phyloP scores from a whole-genome alignment of 2,888 invertebrate genomes.

The Lasius fuliginosus region DNA sequence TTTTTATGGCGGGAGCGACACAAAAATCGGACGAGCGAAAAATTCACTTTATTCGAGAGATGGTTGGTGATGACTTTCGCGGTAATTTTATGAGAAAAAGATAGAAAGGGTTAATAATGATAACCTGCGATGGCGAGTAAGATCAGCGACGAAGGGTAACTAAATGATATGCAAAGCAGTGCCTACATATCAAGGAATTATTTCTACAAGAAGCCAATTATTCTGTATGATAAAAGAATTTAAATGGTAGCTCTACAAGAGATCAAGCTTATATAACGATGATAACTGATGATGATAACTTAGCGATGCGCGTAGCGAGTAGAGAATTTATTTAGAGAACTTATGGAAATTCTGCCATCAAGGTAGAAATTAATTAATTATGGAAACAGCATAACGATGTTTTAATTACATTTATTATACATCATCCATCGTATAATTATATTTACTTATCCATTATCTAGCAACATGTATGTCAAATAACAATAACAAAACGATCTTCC shows the following conservation, averaged over 20 bases:
- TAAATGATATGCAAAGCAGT: slow-evolving; percentile 33
- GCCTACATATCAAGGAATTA: slow-evolving; percentile 1
- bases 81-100: slow-evolving; percentile 16
- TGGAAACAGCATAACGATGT: not conserved
- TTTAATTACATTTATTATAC: slow-evolving; percentile 17
- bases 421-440: not conserved
- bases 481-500: slow-evolving; percentile 14
- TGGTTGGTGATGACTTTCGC: not conserved
- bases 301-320: not conserved
- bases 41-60: not conserved
- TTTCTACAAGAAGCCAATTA: slow-evolving; percentile 42
- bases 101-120: slow-evolving; percentile 25
- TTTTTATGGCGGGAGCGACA: not conserved
- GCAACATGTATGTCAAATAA: not conserved
- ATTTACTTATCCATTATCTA: slow-evolving; percentile 8
- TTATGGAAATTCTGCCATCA: slow-evolving; percentile 5
- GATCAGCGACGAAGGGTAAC: slow-evolving; percentile 2
- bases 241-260: slow-evolving; percentile 1
- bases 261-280: slow-evolving; percentile 20
- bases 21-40: slow-evolving; percentile 13
- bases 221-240: slow-evolving; percentile 20
- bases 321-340: slow-evolving; percentile 2
- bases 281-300: slow-evolving; percentile 46
- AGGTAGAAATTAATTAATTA: slow-evolving; percentile 16
- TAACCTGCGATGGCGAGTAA: slow-evolving; percentile 9